Conservation (phyloP, 37 sponge, comb jelly and placozoan genomes). For the Theonella swinhoei region DNA sequence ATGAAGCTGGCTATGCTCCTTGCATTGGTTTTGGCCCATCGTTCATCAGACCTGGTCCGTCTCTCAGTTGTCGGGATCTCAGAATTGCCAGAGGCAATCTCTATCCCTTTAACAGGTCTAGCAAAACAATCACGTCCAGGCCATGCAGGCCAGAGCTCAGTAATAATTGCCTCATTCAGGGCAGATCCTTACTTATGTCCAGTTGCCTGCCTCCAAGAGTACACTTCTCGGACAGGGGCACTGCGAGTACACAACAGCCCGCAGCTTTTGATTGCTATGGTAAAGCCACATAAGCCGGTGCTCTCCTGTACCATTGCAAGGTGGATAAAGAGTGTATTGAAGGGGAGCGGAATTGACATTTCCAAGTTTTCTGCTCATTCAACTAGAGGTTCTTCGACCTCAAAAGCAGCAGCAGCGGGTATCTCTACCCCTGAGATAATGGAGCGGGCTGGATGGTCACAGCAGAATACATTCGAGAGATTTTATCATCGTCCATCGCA, state of each 20-base stretch:
- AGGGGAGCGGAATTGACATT: background rate
- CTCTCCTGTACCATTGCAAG: background rate
- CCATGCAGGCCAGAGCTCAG: background rate
- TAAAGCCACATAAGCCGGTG: slow-evolving; percentile 21
- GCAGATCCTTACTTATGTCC: slow-evolving; percentile 7
- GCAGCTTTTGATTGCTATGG: slow-evolving; percentile 8
- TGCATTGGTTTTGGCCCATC: slow-evolving; percentile 18
- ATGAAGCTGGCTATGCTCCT: slow-evolving; percentile 36
- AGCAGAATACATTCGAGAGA: background rate
- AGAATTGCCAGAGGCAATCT: background rate
- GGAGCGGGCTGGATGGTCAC: slow-evolving; percentile 2
- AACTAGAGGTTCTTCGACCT: slow-evolving; percentile 13
- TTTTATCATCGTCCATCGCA: background rate
- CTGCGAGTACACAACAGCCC: background rate
- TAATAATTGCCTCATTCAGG: background rate
- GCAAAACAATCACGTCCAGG: slow-evolving; percentile 3
- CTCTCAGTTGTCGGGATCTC: background rate
- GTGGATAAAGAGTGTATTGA: slow-evolving; percentile 4
- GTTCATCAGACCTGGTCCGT: background rate
- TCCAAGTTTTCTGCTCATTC: slow-evolving; percentile 20
- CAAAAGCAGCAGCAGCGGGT: background rate
- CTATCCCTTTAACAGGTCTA: background rate
- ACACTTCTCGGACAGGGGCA: background rate
- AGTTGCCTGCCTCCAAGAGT: slow-evolving; percentile 2
- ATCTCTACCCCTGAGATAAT: background rate